These are phyloP conservation scores for Sycophaga agraensis DNA, from an alignment of 1,140 invertebrate species.

Conservation along the genomic window DNA sequence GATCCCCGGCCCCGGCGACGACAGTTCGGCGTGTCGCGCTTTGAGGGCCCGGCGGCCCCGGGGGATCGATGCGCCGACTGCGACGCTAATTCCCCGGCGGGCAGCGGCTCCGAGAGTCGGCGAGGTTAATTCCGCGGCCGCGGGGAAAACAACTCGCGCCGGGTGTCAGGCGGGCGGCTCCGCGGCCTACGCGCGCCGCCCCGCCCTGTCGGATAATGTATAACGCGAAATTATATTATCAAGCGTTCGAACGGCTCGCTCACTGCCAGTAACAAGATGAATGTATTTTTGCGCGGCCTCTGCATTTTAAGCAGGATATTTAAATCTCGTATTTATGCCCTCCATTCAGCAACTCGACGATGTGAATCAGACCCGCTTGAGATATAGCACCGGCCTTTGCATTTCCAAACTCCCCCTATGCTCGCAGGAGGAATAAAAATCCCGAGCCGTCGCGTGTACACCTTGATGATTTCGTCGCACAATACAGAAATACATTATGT, in stretches of 20 bases:
- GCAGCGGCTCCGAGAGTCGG: too few species aligned
- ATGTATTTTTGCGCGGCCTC: neutral
- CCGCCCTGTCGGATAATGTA: slow-evolving; percentile 3
- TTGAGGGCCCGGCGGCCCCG: too few species aligned
- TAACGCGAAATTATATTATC: slow-evolving; percentile 16
- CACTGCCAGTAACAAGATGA: neutral
- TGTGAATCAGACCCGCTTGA: neutral
- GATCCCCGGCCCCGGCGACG: too few species aligned
- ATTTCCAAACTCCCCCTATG: neutral
- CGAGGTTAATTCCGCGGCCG: neutral
- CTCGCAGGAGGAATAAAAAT: too few species aligned
- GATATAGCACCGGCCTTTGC: neutral
- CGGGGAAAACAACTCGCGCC: neutral
- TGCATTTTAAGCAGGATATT: slow-evolving; percentile 2
- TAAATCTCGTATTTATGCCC: neutral
- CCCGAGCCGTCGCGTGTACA: too few species aligned
- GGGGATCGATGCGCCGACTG: too few species aligned
- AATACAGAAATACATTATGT: too few species aligned
- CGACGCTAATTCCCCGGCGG: slow-evolving; percentile 13
- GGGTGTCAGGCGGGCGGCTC: neutral
- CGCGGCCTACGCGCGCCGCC: too few species aligned
- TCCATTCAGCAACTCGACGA: neutral
- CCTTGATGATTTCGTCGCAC: too few species aligned
- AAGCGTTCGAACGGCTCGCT: neutral
- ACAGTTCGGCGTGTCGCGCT: slow-evolving; percentile 10